Base-by-base conservation (phyloP, 2,113 vertebrate species). In the Procavia capensis region DNA sequence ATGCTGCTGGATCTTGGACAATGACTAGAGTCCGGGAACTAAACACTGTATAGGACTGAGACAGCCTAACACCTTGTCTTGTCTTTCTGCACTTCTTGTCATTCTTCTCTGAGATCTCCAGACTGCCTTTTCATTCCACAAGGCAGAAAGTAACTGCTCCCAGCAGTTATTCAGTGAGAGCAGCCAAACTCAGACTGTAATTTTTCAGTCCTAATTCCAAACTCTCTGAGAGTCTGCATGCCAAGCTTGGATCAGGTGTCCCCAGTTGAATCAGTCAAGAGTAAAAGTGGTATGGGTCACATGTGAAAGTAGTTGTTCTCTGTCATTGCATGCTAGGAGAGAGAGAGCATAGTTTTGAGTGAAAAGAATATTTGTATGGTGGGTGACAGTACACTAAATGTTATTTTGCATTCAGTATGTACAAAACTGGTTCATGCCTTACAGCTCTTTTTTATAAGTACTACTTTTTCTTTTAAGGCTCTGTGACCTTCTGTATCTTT, bases 401-500 rank as follows among this genome's bases (percentile, higher is more conserved):
- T 78, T 45, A 29, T 57, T 88, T 88, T 74, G 2, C 66, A 24
- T n/a, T 85, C 20, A 85, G 16, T 47, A 57, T 47, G 6, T 45
- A 47, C 7, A 64, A 84, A 47, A n/a, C 57, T 63, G 72, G 27
- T 20, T 88, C 11, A 14, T 92, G 34, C 25, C 59, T 50, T 79
- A 88, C 76, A 64, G 43, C 50, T 74, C 16, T 57, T 45, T 19
- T 82, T 78, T 87, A 82, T 47, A 25, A 83, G 79, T 92, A 72
- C 36, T 87, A 13, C 61, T 85, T 75, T 85, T 75, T 76, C 45
- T 68, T 91, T 78, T 85, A 34, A 94, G 17, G 50, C 61, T 91
- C 39, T 80, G 0, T 66, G 36, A 14, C 13, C 45, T 90, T 88
- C 43, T 74, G 13, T 85, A 57, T 6, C 36, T 80, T 83, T 88